phyloP scores from a whole-genome alignment of 2,113 vertebrate genomes.

The Chiloscyllium plagiosum region DNA sequence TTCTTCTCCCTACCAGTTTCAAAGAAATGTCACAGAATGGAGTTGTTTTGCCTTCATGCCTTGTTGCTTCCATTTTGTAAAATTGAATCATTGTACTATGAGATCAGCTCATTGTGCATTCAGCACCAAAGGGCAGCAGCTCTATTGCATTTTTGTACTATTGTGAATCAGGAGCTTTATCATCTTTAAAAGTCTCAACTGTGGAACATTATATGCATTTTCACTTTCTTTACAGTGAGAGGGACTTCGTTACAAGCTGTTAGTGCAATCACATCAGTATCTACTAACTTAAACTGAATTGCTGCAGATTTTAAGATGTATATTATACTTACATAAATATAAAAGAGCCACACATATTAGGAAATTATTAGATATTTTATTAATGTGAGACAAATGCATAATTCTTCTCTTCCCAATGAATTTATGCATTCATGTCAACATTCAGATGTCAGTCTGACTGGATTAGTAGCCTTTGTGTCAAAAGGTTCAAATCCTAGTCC shows the following conservation, averaged over 20 bases:
- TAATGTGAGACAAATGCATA: background rate
- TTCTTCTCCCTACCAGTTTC: background rate
- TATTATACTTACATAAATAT: background rate
- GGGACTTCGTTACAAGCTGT: background rate
- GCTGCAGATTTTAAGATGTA: background rate
- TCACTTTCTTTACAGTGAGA: background rate
- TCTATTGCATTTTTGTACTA: background rate
- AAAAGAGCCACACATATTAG: background rate
- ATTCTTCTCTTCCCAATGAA: background rate
- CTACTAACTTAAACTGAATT: background rate
- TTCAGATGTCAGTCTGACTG: background rate
- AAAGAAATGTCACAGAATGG: background rate
- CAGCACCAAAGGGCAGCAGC: background rate
- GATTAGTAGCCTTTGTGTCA: background rate
- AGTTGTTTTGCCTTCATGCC: background rate
- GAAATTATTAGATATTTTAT: background rate
- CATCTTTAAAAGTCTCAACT: background rate
- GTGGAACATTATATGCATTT: background rate
- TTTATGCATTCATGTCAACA: background rate
- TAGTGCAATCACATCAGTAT: background rate
- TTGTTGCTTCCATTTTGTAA: conserved; percentile 8
- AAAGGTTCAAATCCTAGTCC: background rate
- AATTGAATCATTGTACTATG: background rate
- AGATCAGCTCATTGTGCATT: background rate
- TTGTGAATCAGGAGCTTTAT: background rate